Conservation (phyloP, 2,888 invertebrate species). For the Ormyrus rosae region DNA sequence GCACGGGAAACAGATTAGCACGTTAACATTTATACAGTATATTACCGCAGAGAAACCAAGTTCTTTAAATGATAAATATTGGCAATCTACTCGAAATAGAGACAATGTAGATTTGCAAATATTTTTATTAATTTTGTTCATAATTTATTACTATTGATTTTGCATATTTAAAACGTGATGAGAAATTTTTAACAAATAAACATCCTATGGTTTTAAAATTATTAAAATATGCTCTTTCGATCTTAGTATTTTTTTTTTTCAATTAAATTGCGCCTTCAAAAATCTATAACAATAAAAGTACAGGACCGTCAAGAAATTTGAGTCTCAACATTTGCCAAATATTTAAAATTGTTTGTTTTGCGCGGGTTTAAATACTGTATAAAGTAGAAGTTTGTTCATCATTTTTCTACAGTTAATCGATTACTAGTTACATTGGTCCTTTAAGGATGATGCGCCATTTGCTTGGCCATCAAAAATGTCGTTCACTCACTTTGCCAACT, state of each 20-base stretch:
- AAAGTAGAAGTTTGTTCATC: constrained; percentile 58
- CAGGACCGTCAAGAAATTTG: constrained; percentile 3
- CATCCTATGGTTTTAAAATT: neutral
- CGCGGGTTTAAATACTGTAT: constrained; percentile 55
- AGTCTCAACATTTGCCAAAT: constrained; percentile 17
- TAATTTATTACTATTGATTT: constrained; percentile 1
- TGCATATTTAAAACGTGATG: neutral
- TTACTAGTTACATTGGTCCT: constrained; percentile 72
- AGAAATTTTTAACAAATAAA: neutral
- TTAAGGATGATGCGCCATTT: constrained; percentile 65
- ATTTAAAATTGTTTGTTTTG: constrained; percentile 35
- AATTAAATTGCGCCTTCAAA: neutral
- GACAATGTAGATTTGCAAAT: constrained; percentile 19
- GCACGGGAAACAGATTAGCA: constrained; percentile 51
- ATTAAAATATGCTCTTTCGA: neutral
- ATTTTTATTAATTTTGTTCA: neutral
- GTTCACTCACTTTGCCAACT: constrained; percentile 42
- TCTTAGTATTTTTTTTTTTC: neutral
- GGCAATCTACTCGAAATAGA: constrained; percentile 4
- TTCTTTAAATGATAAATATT: constrained; percentile 25
- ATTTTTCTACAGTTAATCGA: constrained; percentile 60
- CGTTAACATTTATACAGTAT: constrained; percentile 57
- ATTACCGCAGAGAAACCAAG: constrained; percentile 38
- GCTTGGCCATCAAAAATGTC: constrained; percentile 55
- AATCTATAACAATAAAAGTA: constrained; percentile 14